Percentiles rank a stretch among this genome's conserved stretches.
Conservation (phyloP, 2,113 vertebrate species). For the Salvelinus alpinus region DNA sequence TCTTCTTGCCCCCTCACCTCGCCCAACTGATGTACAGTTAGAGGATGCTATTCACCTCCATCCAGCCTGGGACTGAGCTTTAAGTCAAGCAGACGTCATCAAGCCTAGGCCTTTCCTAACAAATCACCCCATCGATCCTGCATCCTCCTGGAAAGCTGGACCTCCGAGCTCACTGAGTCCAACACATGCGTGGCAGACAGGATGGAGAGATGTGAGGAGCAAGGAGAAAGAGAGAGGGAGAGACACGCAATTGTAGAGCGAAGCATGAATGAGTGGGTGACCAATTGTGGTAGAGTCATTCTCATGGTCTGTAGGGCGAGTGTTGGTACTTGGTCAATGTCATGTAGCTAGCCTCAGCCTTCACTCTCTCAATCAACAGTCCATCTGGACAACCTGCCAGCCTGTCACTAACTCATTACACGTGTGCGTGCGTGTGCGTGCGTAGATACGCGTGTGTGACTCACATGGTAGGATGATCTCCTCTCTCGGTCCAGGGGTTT, state of each 20-base stretch:
- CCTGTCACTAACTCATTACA: not conserved
- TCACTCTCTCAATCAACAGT: not conserved
- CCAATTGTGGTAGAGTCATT: not conserved
- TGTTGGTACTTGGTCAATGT: not conserved
- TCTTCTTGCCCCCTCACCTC: too few species aligned
- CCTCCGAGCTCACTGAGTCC: slow-evolving; percentile 23
- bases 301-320: not conserved
- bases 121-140: slow-evolving; percentile 57
- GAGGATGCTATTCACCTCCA: not conserved
- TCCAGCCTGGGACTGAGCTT: slow-evolving; percentile 26
- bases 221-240: slow-evolving; percentile 2
- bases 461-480: slow-evolving; percentile 91
- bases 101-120: slow-evolving; percentile 37
- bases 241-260: not conserved
- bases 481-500: slow-evolving; percentile 91
- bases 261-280: too few species aligned
- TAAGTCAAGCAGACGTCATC: slow-evolving; percentile 43
- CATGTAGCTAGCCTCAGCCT: not conserved
- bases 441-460: slow-evolving; percentile 37
- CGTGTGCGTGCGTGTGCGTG: not conserved
- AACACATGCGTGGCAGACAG: not conserved
- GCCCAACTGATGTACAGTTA: too few species aligned
- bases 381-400: not conserved
- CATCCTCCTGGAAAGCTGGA: slow-evolving; percentile 36
- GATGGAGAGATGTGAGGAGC: not conserved